These are phyloP conservation scores for Ptilonorhynchus violaceus DNA, from an alignment of 2,113 vertebrate genomes.

Conservation along the genomic window DNA sequence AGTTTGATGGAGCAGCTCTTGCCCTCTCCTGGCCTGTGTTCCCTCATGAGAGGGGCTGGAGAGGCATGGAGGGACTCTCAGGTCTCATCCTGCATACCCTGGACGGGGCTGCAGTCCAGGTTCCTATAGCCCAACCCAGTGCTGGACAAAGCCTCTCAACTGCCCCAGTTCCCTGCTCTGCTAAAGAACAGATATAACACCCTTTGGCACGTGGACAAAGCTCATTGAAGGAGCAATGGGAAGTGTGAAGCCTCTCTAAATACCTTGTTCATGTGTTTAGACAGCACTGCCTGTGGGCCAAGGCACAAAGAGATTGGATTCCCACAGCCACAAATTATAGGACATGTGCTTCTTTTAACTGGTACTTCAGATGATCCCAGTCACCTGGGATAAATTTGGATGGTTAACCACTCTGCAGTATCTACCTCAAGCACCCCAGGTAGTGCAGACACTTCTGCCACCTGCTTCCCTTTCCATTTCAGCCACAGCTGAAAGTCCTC, in stretches of 20 bases:
- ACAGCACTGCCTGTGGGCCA: not conserved
- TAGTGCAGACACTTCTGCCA: not conserved
- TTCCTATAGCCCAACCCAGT: rapidly evolving
- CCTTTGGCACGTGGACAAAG: rapidly evolving
- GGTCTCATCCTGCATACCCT: not conserved
- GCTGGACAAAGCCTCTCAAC: not conserved
- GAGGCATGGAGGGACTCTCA: not conserved
- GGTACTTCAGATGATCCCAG: not conserved
- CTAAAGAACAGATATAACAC: not conserved
- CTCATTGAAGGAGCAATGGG: not conserved
- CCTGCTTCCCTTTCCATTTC: not conserved
- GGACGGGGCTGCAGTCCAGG: not conserved
- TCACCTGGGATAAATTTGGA: not conserved
- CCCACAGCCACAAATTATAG: not conserved
- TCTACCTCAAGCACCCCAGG: not conserved
- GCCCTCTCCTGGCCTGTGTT: not conserved
- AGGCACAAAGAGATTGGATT: not conserved
- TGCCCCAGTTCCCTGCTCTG: not conserved
- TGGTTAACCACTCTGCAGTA: not conserved
- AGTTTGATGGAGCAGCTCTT: not conserved
- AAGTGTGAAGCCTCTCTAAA: not conserved
- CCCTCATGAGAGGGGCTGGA: not conserved
- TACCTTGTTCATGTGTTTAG: not conserved
- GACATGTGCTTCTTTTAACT: not conserved
- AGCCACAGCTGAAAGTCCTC: not conserved